Conservation (phyloP, 1,140 invertebrate species). For the Lordiphosa clarofinis region DNA sequence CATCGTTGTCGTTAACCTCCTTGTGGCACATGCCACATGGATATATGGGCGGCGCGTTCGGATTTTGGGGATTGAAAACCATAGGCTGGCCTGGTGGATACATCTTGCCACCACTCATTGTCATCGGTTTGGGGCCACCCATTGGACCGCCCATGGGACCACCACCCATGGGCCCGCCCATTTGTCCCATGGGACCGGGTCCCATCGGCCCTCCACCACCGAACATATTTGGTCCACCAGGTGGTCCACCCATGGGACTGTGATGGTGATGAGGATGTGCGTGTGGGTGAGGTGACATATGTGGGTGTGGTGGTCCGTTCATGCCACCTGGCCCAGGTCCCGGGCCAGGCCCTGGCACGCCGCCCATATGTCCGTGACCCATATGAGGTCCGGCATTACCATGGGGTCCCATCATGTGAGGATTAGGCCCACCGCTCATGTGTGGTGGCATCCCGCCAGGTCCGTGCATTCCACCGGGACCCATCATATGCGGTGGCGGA, state of each 20-base stretch:
- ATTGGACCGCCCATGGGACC: conserved; percentile 60
- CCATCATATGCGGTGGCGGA: conserved; percentile 63
- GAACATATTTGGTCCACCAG: conserved; percentile 36
- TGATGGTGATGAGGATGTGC: conserved; percentile 62
- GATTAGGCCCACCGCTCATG: conserved; percentile 60
- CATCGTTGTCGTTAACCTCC: conserved; percentile 99
- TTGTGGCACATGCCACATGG: conserved; percentile 98
- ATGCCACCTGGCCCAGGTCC: conserved; percentile 60
- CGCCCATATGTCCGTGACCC: conserved; percentile 72
- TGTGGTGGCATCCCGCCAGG: conserved; percentile 63
- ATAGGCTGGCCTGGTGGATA: conserved; percentile 97
- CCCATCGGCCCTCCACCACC: conserved; percentile 51
- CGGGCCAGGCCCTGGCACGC: conserved; percentile 47
- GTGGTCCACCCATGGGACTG: conserved; percentile 48
- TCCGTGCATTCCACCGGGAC: conserved; percentile 57
- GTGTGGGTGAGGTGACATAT: conserved; percentile 54
- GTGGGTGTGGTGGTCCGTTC: conserved; percentile 59
- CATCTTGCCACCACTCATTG: conserved; percentile 93
- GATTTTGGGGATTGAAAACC: conserved; percentile 99
- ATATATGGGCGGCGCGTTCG: conserved; percentile 98
- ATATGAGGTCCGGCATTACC: conserved; percentile 62
- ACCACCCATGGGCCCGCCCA: conserved; percentile 50
- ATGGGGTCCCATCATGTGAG: conserved; percentile 68
- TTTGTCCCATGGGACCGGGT: conserved; percentile 60
- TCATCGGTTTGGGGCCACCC: conserved; percentile 83